Conservation (phyloP, 2,888 invertebrate genomes). For the Pardosa pseudoannulata region DNA sequence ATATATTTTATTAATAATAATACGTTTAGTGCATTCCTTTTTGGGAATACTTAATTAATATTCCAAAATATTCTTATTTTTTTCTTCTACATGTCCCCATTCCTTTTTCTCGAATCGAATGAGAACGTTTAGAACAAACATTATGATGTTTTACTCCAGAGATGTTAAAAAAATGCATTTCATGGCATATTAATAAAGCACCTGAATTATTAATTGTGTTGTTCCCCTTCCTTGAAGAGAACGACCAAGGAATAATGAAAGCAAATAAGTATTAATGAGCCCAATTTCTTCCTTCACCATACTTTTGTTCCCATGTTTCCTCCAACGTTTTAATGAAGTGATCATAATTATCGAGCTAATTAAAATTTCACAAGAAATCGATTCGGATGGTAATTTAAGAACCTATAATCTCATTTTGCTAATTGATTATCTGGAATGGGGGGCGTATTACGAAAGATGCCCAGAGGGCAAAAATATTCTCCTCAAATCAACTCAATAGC, state of each 20-base stretch:
- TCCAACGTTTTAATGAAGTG: slow-evolving; percentile 1
- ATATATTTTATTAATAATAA: too few species aligned
- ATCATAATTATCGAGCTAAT: slow-evolving; percentile 10
- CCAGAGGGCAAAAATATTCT: background rate
- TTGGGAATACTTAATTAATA: too few species aligned
- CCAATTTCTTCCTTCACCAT: background rate
- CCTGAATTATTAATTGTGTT: background rate
- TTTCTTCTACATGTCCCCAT: too few species aligned
- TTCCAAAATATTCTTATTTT: too few species aligned
- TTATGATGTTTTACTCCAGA: background rate
- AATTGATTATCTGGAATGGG: background rate
- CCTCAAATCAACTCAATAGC: background rate
- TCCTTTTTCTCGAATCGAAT: too few species aligned
- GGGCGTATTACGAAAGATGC: background rate
- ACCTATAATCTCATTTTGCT: slow-evolving; percentile 3
- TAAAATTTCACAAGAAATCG: slow-evolving; percentile 17
- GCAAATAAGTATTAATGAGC: slow-evolving; percentile 9
- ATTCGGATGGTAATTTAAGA: slow-evolving; percentile 6
- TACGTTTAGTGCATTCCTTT: too few species aligned
- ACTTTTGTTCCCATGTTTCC: background rate
- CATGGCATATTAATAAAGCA: background rate
- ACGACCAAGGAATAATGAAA: background rate
- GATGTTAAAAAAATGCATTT: background rate
- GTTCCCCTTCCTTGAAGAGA: background rate
- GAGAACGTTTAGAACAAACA: background rate